Base-by-base conservation (phyloP, 2,888 invertebrate species). In the Drosophila atripex region DNA sequence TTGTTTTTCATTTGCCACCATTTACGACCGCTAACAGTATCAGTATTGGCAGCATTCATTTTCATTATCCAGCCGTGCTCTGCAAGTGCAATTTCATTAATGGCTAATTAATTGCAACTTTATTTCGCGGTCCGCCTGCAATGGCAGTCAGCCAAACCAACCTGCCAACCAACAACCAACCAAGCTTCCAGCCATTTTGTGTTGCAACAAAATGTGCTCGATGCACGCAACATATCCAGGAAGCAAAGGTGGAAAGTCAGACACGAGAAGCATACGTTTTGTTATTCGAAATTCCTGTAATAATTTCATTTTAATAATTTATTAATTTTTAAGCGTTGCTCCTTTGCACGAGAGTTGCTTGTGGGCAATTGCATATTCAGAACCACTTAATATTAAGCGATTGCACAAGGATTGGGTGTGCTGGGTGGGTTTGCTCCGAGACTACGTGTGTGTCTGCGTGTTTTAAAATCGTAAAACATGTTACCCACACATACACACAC, bases 21-120 rank as follows among this genome's bases (percentile, higher is more conserved):
- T 50, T 41, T 49, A 38, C 49, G 56, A 47, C 64, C 64, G 32
- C 64, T 50, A 50, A 70, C 59, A 49, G 70, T 43, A 49, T 45
- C 52, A 63, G 53, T 57, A 65, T 60, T 18, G 56, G 39, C 45
- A 53, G 52, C 60, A 75, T 53, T 76, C 74, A 30, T 70, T 69
- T 82, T 66, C 66, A 71, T 65, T 78, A 66, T 47, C 32, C 47
- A 43, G 47, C 54, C 41, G 25, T 30, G 9, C 47, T 45, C 52
- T n/a, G 45, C n/a, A 39, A 64, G 16, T 58, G 59, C 47, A 65
- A 52, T 75, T 57, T 71, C 68, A 58, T 69, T 68, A 80, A 78
- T 80, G 69, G 69, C 75, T 74, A 78, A 85, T 85, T 83, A 83
- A 83, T 84, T 86, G 75, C 71, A 71, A 71, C 59, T 73, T 82